Conservation (phyloP, 2,113 vertebrate species). For the Meriones unguiculatus region DNA sequence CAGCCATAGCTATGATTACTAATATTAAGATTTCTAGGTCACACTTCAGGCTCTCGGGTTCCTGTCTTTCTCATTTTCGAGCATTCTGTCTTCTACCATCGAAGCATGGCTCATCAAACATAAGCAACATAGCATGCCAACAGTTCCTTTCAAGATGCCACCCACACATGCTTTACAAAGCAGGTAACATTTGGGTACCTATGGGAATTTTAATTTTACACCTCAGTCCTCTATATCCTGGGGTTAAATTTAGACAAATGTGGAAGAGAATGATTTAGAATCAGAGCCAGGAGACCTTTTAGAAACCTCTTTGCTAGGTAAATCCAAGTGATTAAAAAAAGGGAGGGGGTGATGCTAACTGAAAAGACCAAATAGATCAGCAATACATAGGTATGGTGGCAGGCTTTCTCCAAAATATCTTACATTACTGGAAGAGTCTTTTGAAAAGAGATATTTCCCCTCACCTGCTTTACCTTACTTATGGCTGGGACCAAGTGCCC, state of each 20-base stretch:
- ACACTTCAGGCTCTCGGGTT: slow-evolving; percentile 85
- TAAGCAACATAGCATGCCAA: slow-evolving; percentile 60
- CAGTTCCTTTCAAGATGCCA: slow-evolving; percentile 65
- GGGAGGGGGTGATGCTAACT: not conserved
- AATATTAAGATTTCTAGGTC: slow-evolving; percentile 90
- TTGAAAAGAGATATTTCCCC: not conserved
- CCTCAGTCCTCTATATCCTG: not conserved
- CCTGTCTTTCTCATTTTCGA: slow-evolving; percentile 87
- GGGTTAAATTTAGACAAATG: slow-evolving; percentile 44
- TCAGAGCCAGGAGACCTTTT: not conserved
- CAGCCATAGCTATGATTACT: slow-evolving; percentile 87
- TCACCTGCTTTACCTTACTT: not conserved
- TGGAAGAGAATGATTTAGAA: slow-evolving; percentile 14
- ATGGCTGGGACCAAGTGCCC: not conserved
- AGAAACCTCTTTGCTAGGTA: not conserved
- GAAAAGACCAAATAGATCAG: not conserved
- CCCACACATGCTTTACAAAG: not conserved
- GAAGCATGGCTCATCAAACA: slow-evolving; percentile 79
- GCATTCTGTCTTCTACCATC: slow-evolving; percentile 77
- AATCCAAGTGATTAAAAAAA: slow-evolving; percentile 30
- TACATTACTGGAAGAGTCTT: not conserved
- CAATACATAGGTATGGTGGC: not conserved
- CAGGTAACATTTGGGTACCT: not conserved
- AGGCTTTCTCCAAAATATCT: slow-evolving; percentile 1
- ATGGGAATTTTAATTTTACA: not conserved